Percentiles rank a stretch among this genome's conserved stretches.
Evolutionary conservation across 2,113 vertebrate species (phyloP).

Genomic region (Oncorhynchus masou): DNA sequence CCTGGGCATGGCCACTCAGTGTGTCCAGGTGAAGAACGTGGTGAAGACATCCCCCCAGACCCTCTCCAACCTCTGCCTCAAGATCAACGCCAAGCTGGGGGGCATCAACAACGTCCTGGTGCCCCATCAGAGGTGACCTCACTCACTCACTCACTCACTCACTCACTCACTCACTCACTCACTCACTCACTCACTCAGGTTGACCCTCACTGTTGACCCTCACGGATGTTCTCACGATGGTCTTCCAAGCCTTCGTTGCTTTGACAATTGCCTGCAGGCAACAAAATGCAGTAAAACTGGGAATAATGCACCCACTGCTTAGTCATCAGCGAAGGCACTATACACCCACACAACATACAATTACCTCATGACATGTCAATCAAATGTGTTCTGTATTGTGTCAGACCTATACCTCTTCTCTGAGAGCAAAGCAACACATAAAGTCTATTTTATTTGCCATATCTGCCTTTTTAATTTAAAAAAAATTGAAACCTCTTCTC

Average conservation of each 20-base stretch:
- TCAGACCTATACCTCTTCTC: too few species aligned
- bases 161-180: too few species aligned
- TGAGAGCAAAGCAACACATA: background rate
- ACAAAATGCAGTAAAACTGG: too few species aligned
- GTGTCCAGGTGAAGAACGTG: conserved; percentile 98
- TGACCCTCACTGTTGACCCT: background rate
- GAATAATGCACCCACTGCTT: too few species aligned
- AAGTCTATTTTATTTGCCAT: background rate
- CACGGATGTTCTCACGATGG: background rate
- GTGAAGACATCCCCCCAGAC: conserved; percentile 98
- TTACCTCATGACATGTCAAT: background rate
- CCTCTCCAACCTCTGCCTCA: conserved; percentile 96
- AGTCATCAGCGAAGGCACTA: too few species aligned
- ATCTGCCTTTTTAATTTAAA: too few species aligned
- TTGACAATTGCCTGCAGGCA: background rate
- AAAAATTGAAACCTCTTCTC: background rate
- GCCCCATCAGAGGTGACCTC: conserved; percentile 90
- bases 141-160: too few species aligned
- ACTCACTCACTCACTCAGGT: too few species aligned
- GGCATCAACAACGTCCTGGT: conserved; percentile 99
- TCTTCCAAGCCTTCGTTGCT: background rate
- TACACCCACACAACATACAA: too few species aligned
- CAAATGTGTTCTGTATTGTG: background rate
- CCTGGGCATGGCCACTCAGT: conserved; percentile 97
- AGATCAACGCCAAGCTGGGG: conserved; percentile 98